A percentile compares a stretch with the other conserved stretches of the same genome.
phyloP scores from a whole-genome alignment of 2,113 vertebrate species.

The Campylomormyrus tamandua region DNA sequence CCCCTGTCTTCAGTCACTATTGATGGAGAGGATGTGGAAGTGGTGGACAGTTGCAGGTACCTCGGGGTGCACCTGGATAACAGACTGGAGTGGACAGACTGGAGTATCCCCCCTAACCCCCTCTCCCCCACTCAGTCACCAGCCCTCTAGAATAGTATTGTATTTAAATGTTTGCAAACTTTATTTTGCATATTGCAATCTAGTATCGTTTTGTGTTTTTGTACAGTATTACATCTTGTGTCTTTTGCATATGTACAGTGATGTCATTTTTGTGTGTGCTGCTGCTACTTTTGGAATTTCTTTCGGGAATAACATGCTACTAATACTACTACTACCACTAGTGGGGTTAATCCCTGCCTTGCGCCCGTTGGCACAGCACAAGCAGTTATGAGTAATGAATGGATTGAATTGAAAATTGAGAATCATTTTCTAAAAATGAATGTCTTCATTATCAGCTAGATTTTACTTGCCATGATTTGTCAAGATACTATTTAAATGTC shows the following conservation, averaged over 20 bases:
- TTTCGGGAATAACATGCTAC: too few relatives aligned
- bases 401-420: background rate
- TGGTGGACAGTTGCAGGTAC: too few relatives aligned
- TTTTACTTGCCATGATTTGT: background rate
- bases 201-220: background rate
- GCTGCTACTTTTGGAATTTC: too few relatives aligned
- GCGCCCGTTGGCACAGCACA: background rate
- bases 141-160: background rate
- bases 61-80: too few relatives aligned
- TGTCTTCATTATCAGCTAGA: background rate
- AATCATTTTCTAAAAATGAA: background rate
- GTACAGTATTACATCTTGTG: background rate
- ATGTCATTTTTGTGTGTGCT: background rate
- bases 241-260: background rate
- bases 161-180: background rate
- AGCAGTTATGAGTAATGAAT: background rate
- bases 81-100: background rate
- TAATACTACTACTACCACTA: too few relatives aligned
- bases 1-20: too few relatives aligned
- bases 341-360: too few relatives aligned
- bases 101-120: background rate
- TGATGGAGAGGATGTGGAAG: too few relatives aligned
- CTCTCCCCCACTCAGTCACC: background rate
- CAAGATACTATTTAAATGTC: background rate
- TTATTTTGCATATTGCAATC: background rate